Conservation (phyloP, 1,140 invertebrate genomes). For the Macrosteles quadrilineatus region DNA sequence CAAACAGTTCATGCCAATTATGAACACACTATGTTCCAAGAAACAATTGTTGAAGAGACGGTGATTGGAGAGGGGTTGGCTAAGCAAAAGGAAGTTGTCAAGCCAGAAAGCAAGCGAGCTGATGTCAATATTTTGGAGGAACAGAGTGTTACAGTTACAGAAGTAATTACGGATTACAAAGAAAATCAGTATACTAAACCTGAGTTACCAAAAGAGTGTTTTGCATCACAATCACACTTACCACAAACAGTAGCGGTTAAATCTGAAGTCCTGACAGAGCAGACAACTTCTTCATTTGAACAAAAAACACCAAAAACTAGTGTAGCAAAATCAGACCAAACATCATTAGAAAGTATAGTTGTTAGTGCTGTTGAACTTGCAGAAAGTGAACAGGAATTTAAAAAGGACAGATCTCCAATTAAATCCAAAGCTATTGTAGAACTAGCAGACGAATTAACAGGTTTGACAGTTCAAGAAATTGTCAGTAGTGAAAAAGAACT, state of each 20-base stretch:
- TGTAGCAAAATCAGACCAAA: constrained; percentile 53
- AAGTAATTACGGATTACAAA: constrained; percentile 53
- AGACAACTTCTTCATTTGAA: constrained; percentile 51
- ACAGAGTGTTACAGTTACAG: constrained; percentile 57
- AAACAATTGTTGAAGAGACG: constrained; percentile 57
- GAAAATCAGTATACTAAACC: constrained; percentile 49
- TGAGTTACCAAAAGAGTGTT: constrained; percentile 45
- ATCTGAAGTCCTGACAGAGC: constrained; percentile 55
- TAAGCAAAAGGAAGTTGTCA: constrained; percentile 44
- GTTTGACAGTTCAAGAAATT: constrained; percentile 56
- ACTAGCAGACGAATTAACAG: constrained; percentile 52
- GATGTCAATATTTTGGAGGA: constrained; percentile 53
- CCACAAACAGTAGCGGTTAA: constrained; percentile 55
- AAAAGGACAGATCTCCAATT: constrained; percentile 51
- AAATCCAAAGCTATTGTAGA: constrained; percentile 54
- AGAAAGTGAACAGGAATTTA: constrained; percentile 59
- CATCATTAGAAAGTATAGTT: constrained; percentile 55
- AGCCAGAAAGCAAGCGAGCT: constrained; percentile 53
- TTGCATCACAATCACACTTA: constrained; percentile 53
- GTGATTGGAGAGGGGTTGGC: constrained; percentile 53
- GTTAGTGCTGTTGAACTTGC: constrained; percentile 55
- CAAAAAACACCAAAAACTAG: constrained; percentile 48
- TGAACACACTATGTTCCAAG: constrained; percentile 52
- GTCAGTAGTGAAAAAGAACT: constrained; percentile 57
- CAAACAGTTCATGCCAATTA: constrained; percentile 52